A percentile compares a stretch with the other conserved stretches of the same genome.
These are phyloP conservation scores for Phoronis australis DNA, from an alignment of 2,888 invertebrate species.

Conservation along the genomic window DNA sequence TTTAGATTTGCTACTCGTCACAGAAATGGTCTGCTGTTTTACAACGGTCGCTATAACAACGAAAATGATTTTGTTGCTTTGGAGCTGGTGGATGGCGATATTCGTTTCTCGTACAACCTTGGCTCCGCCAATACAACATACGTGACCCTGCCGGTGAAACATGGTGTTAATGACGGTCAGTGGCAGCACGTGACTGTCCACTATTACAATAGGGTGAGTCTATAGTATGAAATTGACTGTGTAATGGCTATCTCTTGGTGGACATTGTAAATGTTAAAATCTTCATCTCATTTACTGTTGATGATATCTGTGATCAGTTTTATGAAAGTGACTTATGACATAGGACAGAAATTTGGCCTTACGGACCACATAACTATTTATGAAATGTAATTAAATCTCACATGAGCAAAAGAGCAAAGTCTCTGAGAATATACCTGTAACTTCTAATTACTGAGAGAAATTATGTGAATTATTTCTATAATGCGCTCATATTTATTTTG, in stretches of 20 bases:
- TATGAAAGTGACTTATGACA: too few species aligned
- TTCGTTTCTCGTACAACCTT: conserved; percentile 82
- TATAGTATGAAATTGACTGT: conserved; percentile 10
- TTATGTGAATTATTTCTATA: too few species aligned
- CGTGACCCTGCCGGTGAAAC: conserved; percentile 59
- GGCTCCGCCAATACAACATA: conserved; percentile 65
- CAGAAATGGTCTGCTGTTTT: conserved; percentile 77
- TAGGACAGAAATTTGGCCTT: too few species aligned
- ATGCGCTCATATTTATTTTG: too few species aligned
- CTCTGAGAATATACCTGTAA: too few species aligned
- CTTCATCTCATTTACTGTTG: too few species aligned
- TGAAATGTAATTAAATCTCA: too few species aligned
- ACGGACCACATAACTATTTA: too few species aligned
- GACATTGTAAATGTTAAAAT: not conserved
- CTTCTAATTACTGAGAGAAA: too few species aligned
- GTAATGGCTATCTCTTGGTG: not conserved
- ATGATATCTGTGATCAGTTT: too few species aligned
- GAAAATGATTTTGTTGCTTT: conserved; percentile 88
- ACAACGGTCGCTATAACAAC: conserved; percentile 94
- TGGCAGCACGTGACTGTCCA: conserved; percentile 84
- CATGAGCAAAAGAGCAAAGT: too few species aligned
- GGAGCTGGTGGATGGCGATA: conserved; percentile 68
- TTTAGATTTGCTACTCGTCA: conserved; percentile 81
- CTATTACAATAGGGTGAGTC: conserved; percentile 72
- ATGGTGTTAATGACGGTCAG: conserved; percentile 75